A percentile compares a stretch with the other conserved stretches of the same genome.
Conservation (phyloP, 2,888 invertebrate genomes). For the Cephus pulcher region DNA sequence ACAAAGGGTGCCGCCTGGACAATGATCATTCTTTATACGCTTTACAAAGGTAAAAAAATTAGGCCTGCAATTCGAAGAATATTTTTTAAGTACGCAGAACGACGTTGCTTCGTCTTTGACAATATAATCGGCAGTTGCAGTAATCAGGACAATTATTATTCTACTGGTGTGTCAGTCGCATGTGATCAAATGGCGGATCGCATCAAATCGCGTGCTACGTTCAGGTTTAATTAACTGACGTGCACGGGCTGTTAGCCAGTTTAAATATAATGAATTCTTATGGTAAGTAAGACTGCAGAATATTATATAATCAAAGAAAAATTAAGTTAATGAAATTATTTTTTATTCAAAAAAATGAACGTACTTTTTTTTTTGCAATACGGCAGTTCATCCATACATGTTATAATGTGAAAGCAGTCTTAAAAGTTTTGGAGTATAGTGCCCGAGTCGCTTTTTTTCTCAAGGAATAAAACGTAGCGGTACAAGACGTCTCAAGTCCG, state of each 20-base stretch:
- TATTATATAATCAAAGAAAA: not conserved
- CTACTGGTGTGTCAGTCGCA: not conserved
- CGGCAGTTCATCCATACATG: not conserved
- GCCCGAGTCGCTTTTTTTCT: not conserved
- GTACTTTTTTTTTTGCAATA: not conserved
- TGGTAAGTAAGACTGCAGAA: not conserved
- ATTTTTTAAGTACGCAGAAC: not conserved
- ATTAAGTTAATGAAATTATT: not conserved
- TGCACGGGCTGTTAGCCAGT: not conserved
- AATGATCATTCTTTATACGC: not conserved
- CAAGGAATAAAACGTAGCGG: conserved; percentile 66
- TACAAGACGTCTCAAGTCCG: conserved; percentile 72
- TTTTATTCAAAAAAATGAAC: not conserved
- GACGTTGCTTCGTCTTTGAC: not conserved
- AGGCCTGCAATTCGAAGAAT: not conserved
- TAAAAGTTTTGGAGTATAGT: not conserved
- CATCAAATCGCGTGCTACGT: not conserved
- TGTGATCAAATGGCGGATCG: not conserved
- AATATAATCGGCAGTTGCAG: not conserved
- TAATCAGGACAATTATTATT: not conserved
- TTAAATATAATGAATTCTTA: not conserved
- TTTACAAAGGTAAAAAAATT: not conserved
- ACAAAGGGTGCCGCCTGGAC: not conserved
- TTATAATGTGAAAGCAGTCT: not conserved
- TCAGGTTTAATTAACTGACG: not conserved